Percentiles rank a stretch among this genome's conserved stretches.
Evolutionary conservation across 1,140 invertebrate species (phyloP).

Genomic region (Tyrophagus putrescentiae): DNA sequence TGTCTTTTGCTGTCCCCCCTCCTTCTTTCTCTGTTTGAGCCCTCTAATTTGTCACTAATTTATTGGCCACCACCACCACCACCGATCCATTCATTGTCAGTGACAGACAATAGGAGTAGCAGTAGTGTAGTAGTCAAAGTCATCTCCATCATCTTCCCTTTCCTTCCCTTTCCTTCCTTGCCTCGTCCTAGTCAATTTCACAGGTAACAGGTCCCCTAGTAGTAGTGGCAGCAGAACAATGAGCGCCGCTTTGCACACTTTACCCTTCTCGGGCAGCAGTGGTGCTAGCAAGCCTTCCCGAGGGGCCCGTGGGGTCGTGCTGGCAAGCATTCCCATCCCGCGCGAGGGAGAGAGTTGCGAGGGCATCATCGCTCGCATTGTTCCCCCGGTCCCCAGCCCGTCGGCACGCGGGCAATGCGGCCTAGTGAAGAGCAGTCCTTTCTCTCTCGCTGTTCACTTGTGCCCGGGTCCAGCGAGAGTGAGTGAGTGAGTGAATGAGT

Average conservation of each 20-base stretch:
- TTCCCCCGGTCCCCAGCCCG: background rate
- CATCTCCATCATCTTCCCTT: background rate
- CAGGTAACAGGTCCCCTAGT: conserved; percentile 11
- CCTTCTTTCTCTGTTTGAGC: background rate
- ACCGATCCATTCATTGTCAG: background rate
- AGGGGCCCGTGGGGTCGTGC: too few relatives aligned
- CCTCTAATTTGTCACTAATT: conserved; percentile 12
- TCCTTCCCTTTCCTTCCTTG: background rate
- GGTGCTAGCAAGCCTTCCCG: too few relatives aligned
- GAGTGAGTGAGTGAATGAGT: background rate
- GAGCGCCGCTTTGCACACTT: too few relatives aligned
- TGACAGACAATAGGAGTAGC: too few relatives aligned
- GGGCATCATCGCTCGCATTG: background rate
- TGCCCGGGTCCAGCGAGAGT: background rate
- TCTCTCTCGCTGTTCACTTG: too few relatives aligned
- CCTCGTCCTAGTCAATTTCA: conserved; percentile 5
- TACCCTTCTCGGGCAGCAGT: too few relatives aligned
- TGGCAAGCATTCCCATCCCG: background rate
- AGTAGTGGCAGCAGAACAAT: too few relatives aligned
- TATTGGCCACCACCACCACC: background rate
- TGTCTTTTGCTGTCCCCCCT: too few relatives aligned
- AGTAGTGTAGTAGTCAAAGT: too few relatives aligned
- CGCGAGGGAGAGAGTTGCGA: background rate
- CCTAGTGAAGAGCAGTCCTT: too few relatives aligned
- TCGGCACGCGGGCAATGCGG: background rate